Percentiles rank a stretch among this genome's conserved stretches.
Conservation (phyloP, 53 echinoderm and acorn worm genomes). For the Holothuria leucospilota region DNA sequence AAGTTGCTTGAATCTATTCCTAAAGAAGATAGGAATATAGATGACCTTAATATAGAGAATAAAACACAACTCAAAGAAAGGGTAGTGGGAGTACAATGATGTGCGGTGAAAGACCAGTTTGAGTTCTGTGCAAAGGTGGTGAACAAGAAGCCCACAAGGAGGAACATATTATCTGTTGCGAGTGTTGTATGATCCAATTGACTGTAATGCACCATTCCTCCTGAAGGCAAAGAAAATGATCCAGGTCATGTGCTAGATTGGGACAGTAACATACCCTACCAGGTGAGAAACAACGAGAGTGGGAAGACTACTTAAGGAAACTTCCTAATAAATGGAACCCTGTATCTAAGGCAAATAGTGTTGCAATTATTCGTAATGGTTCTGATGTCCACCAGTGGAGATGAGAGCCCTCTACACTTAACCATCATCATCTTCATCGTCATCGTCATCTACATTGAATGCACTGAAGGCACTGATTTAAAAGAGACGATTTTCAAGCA, state of each 20-base stretch:
- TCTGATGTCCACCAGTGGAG: conserved; percentile 40
- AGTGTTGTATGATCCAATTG: conserved; percentile 13
- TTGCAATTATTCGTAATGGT: conserved; percentile 60
- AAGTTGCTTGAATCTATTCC: conserved; percentile 25
- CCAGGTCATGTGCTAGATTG: background rate
- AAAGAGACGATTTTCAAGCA: too few species aligned
- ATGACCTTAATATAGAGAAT: conserved; percentile 12
- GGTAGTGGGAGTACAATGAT: conserved; percentile 29
- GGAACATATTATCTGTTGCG: conserved; percentile 3
- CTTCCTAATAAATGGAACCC: background rate
- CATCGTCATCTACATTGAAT: too few species aligned
- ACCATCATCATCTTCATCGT: too few species aligned
- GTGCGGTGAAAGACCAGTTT: background rate
- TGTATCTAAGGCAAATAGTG: conserved; percentile 53
- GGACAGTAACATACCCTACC: background rate
- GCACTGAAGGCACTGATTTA: too few species aligned
- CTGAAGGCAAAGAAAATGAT: conserved; percentile 11
- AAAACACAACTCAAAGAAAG: background rate
- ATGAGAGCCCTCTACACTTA: conserved; percentile 30
- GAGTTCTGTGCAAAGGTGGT: background rate
- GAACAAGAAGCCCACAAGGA: background rate
- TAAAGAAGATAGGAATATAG: background rate
- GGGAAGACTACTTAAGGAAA: too few species aligned
- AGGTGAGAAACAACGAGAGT: too few species aligned
- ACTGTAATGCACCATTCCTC: background rate